phyloP scores from a whole-genome alignment of 1,140 invertebrate genomes.

The Sycobia sp. region DNA sequence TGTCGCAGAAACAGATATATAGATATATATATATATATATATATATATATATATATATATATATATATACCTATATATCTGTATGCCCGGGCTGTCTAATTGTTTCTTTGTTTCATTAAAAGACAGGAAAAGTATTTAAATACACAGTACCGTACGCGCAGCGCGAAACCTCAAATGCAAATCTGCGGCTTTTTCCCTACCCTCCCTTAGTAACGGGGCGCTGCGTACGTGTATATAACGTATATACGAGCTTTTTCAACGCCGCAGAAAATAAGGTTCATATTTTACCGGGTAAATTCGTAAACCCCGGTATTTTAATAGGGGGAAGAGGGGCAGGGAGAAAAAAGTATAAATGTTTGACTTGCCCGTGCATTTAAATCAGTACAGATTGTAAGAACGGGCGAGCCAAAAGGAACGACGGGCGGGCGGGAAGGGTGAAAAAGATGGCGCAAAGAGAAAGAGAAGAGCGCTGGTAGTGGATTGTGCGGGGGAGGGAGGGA shows the following conservation, averaged over 20 bases:
- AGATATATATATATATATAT: too few relatives aligned
- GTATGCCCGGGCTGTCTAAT: slow-evolving; percentile 11
- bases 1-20: too few relatives aligned
- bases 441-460: background rate
- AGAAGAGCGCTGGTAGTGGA: too few relatives aligned
- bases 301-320: slow-evolving; percentile 19
- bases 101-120: slow-evolving; percentile 26
- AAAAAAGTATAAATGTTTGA: slow-evolving; percentile 24
- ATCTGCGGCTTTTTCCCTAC: background rate
- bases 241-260: background rate
- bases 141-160: background rate
- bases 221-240: too few relatives aligned
- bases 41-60: too few relatives aligned
- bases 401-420: background rate
- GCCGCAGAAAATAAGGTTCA: slow-evolving; percentile 25
- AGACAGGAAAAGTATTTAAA: slow-evolving; percentile 17
- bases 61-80: too few relatives aligned
- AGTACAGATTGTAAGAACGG: slow-evolving; percentile 19
- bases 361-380: slow-evolving; percentile 20
- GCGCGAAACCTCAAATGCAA: slow-evolving; percentile 23
- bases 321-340: background rate
- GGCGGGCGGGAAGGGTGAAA: background rate
- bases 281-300: slow-evolving; percentile 16
- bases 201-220: background rate
- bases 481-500: too few relatives aligned